Evolutionary conservation across 2,113 vertebrate species (phyloP), one percentile per base, ranked within the genome.

Genomic region (Eptesicus fuscus): DNA sequence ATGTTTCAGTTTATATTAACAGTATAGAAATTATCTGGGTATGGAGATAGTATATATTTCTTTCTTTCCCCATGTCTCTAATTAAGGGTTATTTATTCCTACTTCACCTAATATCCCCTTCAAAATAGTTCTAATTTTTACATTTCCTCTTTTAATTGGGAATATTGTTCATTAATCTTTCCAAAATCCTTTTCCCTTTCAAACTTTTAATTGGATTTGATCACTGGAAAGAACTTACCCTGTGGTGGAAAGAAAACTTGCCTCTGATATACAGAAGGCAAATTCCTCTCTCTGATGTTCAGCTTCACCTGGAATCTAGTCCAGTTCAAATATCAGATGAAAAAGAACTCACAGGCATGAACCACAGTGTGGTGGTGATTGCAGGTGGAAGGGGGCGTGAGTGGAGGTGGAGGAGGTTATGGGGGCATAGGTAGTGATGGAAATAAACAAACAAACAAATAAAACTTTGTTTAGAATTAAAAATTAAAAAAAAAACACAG

Each of bases 1-100:
- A 11, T 28, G 23, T 30, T 49, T 67, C 23, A 30, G 25, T 35
- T 82, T 91, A 85, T 63, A 47, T 47, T 56, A 88, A 10, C 51
- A 51, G 11, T 53, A 67, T 7, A 44, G 13, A 88, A 65, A 83
- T 8, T 47, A 23, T 1, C 22, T 76, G 9, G 4, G 5, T 3
- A 40, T 32, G 20, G 7, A 30, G 10, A 30, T 7, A 44, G 1
- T 40, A 1, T 13, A 20, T 40, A 5, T 1, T 3, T 65, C 17
- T 17, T 63, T 40, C 7, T 47, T 23, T 47, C 7, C 22, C 12
- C 14, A 1, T 83, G 7, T 37, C 67, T 77, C 20, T 53, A 51
- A 14, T 47, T 44, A 51, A 47, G 11, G 2, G 4, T 32, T 83
- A 40, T 40, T n/a, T 59, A 2, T 42, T 67, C 14, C 25, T 53